Evolutionary conservation across 2,113 vertebrate species (phyloP).

Genomic region (Aspiorhynchus laticeps): DNA sequence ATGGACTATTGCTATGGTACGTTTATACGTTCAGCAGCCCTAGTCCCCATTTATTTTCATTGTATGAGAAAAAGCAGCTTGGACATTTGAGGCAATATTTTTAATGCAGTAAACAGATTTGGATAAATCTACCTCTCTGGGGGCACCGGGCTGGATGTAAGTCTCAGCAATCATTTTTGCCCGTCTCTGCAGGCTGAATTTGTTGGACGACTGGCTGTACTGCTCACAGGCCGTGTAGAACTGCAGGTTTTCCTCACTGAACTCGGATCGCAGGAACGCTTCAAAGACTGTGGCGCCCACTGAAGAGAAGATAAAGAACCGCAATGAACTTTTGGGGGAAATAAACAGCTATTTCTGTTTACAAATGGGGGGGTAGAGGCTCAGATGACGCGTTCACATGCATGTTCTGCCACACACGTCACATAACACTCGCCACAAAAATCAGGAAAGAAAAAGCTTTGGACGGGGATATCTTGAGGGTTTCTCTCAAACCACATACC

Average conservation of each 20-base stretch:
- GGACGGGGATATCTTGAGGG: neutral
- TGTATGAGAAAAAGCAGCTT: neutral
- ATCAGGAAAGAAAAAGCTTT: neutral
- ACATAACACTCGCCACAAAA: neutral
- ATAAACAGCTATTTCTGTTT: neutral
- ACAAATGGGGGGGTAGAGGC: neutral
- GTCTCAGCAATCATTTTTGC: constrained; percentile 86
- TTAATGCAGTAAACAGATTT: neutral
- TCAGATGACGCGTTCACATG: constrained; percentile 42
- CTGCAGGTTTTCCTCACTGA: constrained; percentile 96
- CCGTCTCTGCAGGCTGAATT: constrained; percentile 81
- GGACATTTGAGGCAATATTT: neutral
- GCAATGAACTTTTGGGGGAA: neutral
- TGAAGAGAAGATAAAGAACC: constrained; percentile 48
- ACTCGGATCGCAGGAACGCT: constrained; percentile 90
- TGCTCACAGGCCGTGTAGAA: constrained; percentile 94
- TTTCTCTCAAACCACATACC: neutral
- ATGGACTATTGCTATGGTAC: neutral
- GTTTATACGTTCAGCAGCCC: neutral
- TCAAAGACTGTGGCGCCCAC: constrained; percentile 81
- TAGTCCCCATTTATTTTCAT: neutral
- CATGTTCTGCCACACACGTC: neutral
- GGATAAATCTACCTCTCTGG: constrained; percentile 84
- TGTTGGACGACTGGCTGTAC: constrained; percentile 86
- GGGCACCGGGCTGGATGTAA: constrained; percentile 85